Conservation (phyloP, 2,888 invertebrate genomes). For the Tolmerus cingulatus region DNA sequence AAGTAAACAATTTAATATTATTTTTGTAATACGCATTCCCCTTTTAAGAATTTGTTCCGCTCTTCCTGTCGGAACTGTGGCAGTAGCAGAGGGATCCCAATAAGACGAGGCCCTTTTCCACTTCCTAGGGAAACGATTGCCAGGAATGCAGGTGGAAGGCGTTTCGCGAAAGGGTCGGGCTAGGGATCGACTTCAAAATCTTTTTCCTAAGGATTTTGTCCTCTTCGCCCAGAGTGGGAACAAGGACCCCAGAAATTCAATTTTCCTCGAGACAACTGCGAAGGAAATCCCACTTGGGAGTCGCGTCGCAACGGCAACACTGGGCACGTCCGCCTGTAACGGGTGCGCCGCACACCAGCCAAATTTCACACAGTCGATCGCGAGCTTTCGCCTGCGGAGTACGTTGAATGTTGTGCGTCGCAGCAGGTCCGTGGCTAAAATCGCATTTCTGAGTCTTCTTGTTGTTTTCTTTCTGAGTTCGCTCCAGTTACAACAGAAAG, state of each 20-base stretch:
- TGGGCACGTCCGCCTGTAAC: background rate
- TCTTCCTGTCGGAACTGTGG: background rate
- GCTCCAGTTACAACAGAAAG: slow-evolving; percentile 5
- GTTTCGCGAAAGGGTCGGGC: background rate
- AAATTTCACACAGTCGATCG: slow-evolving; percentile 44
- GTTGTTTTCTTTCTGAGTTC: background rate
- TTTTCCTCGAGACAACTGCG: background rate
- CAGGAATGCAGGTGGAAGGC: background rate
- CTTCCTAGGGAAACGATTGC: background rate
- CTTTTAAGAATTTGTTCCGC: background rate
- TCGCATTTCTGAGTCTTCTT: background rate
- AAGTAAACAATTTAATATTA: no score
- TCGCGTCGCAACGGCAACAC: slow-evolving; percentile 4
- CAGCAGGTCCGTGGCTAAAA: slow-evolving; percentile 8
- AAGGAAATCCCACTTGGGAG: background rate
- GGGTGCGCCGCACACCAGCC: slow-evolving; percentile 4
- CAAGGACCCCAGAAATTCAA: background rate
- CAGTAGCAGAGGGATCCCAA: background rate
- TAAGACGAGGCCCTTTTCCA: background rate
- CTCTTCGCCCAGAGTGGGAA: background rate
- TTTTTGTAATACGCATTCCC: no score
- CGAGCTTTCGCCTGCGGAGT: slow-evolving; percentile 45
- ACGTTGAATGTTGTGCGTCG: slow-evolving; percentile 35
- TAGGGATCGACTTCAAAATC: background rate
- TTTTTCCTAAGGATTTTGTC: background rate